Base-by-base conservation (phyloP, 2,113 vertebrate species). In the Entomyzon cyanotis region DNA sequence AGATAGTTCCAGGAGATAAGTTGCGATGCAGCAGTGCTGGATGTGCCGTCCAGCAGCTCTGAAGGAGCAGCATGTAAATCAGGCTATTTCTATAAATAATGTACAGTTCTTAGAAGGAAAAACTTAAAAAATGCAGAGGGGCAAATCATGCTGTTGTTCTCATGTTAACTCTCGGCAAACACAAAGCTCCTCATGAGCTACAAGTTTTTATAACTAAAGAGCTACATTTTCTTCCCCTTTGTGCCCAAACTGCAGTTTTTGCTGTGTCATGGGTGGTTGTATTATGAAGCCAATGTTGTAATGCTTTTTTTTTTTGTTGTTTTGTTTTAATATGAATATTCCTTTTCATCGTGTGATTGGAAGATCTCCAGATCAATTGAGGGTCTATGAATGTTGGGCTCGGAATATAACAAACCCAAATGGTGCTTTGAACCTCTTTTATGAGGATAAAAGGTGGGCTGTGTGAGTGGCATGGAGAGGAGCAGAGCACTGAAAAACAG, bases 1-100 rank as follows among this genome's bases (percentile, higher is more conserved):
- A 84, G 90, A 93, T 83, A 90, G 58, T 86, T 85, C 5, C 33
- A 75, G 93, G 44, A 94, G 94, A 89, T 78, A 88, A 94, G 76
- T 30, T 39, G 68, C 4, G 15, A 24, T 4, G 52, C 7, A 37
- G 68, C 50, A 22, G 47, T 18, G 50, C 27, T n/a, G 67, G 50
- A 16, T 59, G 9, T 4, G 50, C 74, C 2, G 58, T 55, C 83
- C 52, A 0, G 68, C 76, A 5, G 44, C 10, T 89, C 49, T 23
- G 42, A 35, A 53, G 87, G 49, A 44, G 41, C 42, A 2, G 4
- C 78, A 12, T 85, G 75, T 19, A 91, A 94, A 79, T 87, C 69
- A 65, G 50, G 14, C 10, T 50, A 2, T 84, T 94, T 46, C 85
- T 88, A 23, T 89, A 92, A 91, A 79, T 70, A 95, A 93, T 18